phyloP scores from a whole-genome alignment of 2,888 invertebrate species.

The Eurytoma adleriae region DNA sequence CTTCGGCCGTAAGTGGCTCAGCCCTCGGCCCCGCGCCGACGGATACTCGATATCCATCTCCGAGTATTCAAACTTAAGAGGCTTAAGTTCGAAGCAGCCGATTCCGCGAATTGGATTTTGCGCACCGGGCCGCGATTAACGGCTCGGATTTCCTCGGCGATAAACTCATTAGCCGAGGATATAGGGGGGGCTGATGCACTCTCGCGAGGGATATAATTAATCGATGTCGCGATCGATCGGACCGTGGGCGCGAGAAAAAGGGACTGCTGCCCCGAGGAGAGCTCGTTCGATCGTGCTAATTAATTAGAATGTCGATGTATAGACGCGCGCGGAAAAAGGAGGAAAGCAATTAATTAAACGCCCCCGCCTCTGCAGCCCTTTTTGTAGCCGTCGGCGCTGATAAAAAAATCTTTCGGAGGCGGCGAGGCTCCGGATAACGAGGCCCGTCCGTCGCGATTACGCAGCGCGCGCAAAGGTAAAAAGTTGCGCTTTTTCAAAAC shows the following conservation, averaged over 20 bases:
- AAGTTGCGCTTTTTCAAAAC: too few species aligned
- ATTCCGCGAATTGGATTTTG: conserved; percentile 41
- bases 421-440: too few species aligned
- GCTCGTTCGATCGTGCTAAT: conserved; percentile 26
- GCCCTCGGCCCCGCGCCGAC: not conserved
- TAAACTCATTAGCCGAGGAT: conserved; percentile 34
- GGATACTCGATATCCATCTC: not conserved
- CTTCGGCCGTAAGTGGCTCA: not conserved
- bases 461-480: not conserved
- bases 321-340: conserved; percentile 7
- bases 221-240: conserved; percentile 13
- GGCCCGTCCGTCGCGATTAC: too few species aligned
- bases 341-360: conserved; percentile 40
- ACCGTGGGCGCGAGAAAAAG: not conserved
- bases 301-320: conserved; percentile 41
- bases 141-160: not conserved
- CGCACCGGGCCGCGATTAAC: not conserved
- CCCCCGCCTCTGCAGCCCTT: not conserved
- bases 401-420: too few species aligned
- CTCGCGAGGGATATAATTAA: conserved; percentile 9
- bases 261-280: too few species aligned
- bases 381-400: too few species aligned
- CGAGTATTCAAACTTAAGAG: conserved; percentile 37
- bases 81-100: conserved; percentile 14
- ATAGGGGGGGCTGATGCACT: not conserved